Evolutionary conservation across 2,797 vertebrate genomes (phyloP).

Genomic region (Poliocrania exsul): DNA sequence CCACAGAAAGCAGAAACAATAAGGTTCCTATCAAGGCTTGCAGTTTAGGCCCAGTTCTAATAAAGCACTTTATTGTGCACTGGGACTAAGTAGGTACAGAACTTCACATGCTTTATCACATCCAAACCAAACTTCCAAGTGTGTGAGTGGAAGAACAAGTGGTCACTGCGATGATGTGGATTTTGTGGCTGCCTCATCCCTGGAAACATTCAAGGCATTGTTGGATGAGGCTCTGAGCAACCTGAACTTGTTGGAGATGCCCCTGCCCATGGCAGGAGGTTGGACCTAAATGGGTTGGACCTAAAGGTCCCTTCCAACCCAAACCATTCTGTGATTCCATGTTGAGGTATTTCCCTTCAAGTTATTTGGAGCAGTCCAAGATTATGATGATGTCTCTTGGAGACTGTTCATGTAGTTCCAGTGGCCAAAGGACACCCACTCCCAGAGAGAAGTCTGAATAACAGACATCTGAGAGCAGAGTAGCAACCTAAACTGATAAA

Average conservation of each 20-base stretch:
- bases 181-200: neutral
- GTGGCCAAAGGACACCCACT: neutral
- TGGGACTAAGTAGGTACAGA: neutral
- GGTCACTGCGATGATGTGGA: neutral
- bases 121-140: neutral
- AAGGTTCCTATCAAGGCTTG: neutral
- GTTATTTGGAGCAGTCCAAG: neutral
- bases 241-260: neutral
- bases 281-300: neutral
- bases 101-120: neutral
- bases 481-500: neutral
- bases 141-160: neutral
- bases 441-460: neutral
- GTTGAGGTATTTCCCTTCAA: neutral
- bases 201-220: neutral
- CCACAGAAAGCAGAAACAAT: neutral
- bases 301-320: neutral
- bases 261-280: rapidly evolving
- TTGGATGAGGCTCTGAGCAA: rapidly evolving
- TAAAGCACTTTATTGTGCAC: neutral
- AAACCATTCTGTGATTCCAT: neutral
- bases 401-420: neutral
- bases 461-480: neutral
- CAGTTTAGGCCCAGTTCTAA: neutral
- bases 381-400: neutral